phyloP scores from a whole-genome alignment of 2,113 vertebrate species.

The human region DNA sequence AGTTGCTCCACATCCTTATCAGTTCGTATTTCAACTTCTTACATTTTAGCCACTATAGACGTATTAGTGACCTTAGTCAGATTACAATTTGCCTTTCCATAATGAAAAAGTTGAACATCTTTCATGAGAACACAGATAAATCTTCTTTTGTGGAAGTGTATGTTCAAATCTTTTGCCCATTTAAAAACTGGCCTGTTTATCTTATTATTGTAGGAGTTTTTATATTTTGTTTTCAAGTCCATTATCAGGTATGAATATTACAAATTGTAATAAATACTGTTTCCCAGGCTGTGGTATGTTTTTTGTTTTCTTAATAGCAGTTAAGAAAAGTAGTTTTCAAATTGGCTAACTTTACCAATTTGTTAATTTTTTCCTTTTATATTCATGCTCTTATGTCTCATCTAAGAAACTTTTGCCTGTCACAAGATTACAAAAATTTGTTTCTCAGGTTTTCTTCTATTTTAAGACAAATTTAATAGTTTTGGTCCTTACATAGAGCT shows the following conservation, averaged over 20 bases:
- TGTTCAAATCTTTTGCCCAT: neutral
- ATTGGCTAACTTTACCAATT: neutral
- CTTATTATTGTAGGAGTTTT: neutral
- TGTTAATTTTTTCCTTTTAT: neutral
- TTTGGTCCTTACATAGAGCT: neutral
- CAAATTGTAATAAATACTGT: constrained; percentile 1
- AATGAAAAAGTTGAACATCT: neutral
- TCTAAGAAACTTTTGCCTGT: neutral
- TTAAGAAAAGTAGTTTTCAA: constrained; percentile 11
- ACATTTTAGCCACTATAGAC: neutral
- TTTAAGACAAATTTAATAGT: neutral
- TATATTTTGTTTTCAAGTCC: constrained; percentile 5
- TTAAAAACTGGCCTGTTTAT: neutral
- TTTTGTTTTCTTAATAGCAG: neutral
- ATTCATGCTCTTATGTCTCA: neutral
- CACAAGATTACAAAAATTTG: neutral
- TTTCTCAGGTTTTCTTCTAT: constrained; percentile 19
- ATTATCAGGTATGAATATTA: constrained; percentile 34
- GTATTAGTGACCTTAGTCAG: neutral
- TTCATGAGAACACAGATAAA: neutral
- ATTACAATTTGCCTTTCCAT: neutral
- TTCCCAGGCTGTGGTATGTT: neutral
- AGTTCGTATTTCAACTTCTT: neutral
- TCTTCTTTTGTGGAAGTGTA: neutral
- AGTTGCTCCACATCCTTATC: neutral